These are phyloP conservation scores for Phataginus tricuspis DNA, from an alignment of 2,797 vertebrate species.

Conservation along the genomic window DNA sequence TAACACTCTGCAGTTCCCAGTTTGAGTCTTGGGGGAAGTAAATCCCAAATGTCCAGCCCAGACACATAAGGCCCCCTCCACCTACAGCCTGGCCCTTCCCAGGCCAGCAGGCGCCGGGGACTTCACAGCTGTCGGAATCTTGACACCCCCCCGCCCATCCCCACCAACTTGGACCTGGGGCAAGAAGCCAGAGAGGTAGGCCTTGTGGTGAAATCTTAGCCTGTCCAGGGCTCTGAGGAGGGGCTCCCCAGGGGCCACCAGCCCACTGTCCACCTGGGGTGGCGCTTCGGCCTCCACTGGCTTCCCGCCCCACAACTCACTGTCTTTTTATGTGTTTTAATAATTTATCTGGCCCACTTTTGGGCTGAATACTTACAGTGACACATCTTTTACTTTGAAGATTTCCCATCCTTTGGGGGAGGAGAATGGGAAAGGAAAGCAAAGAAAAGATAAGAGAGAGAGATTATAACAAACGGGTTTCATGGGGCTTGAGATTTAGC, in stretches of 20 bases:
- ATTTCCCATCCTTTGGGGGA: slow-evolving; percentile 79
- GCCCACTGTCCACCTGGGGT: slow-evolving; percentile 5
- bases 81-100: slow-evolving; percentile 25
- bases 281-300: slow-evolving; percentile 61
- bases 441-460: slow-evolving; percentile 75
- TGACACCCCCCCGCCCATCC: slow-evolving; percentile 12
- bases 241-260: not conserved
- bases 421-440: slow-evolving; percentile 71
- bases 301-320: slow-evolving; percentile 58
- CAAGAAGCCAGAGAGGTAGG: not conserved
- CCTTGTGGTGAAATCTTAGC: not conserved
- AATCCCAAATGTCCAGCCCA: slow-evolving; percentile 78
- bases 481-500: slow-evolving; percentile 68
- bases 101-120: slow-evolving; percentile 7
- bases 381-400: slow-evolving; percentile 85
- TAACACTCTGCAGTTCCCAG: slow-evolving; percentile 71
- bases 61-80: slow-evolving; percentile 28
- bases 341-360: slow-evolving; percentile 86
- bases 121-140: slow-evolving; percentile 63
- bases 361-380: slow-evolving; percentile 80
- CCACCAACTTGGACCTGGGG: slow-evolving; percentile 20
- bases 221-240: not conserved
- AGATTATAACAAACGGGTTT: slow-evolving; percentile 75
- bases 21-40: slow-evolving; percentile 74
- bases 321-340: slow-evolving; percentile 81